A percentile compares a stretch with the other conserved stretches of the same genome.
Conservation (phyloP, 2,797 vertebrate species). For the Myripristis murdjan region DNA sequence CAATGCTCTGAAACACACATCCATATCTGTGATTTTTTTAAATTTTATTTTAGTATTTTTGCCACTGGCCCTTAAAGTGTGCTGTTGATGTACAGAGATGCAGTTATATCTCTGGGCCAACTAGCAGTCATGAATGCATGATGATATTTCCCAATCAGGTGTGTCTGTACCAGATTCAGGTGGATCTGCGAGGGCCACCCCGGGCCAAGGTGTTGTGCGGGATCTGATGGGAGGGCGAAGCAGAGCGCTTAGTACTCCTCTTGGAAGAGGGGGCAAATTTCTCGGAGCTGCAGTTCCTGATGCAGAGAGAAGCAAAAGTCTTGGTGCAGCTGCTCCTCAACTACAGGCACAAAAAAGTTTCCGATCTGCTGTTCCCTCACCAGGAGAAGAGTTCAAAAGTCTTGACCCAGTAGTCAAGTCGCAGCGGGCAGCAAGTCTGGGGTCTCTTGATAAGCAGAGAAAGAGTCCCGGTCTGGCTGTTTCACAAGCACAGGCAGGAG, state of each 20-base stretch:
- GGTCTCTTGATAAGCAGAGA: constrained; percentile 38
- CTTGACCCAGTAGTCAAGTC: constrained; percentile 25
- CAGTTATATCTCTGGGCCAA: constrained; percentile 37
- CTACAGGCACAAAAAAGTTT: constrained; percentile 22
- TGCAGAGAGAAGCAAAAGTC: constrained; percentile 17
- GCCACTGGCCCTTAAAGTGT: constrained; percentile 24
- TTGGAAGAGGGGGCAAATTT: constrained; percentile 25
- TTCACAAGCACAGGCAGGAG: constrained; percentile 33
- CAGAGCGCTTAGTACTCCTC: constrained; percentile 38
- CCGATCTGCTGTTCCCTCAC: constrained; percentile 1
- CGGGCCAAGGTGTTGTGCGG: constrained; percentile 60
- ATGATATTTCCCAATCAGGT: constrained; percentile 80
- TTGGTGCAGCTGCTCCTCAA: constrained; percentile 33
- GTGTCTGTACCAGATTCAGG: constrained; percentile 69
- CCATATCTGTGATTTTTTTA: neutral
- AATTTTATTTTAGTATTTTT: too few species aligned
- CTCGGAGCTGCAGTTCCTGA: constrained; percentile 31
- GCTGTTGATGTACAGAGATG: constrained; percentile 34
- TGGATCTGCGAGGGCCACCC: constrained; percentile 60
- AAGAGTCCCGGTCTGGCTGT: constrained; percentile 28
- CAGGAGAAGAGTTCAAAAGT: constrained; percentile 37
- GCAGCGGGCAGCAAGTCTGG: constrained; percentile 10
- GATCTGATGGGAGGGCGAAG: constrained; percentile 61
- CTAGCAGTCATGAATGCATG: constrained; percentile 64
- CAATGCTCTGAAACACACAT: constrained; percentile 36